phyloP scores from a whole-genome alignment of 1,140 invertebrate species.

The Philotrypesis tridentata region DNA sequence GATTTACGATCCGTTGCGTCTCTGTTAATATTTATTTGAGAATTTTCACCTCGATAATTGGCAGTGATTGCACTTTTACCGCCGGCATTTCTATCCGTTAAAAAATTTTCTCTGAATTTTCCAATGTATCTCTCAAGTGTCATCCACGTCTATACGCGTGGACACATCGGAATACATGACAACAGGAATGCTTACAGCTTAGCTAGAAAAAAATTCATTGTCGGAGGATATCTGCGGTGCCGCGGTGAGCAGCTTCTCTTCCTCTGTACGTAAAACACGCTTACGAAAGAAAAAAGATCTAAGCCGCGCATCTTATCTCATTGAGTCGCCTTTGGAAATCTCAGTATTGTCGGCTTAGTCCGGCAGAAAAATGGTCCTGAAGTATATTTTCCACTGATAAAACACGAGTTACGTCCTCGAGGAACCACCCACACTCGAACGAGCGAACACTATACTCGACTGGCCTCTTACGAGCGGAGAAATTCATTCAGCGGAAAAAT shows the following conservation, averaged over 20 bases:
- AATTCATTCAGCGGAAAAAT: neutral
- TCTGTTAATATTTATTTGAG: neutral
- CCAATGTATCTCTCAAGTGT: too few relatives aligned
- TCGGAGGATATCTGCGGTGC: neutral
- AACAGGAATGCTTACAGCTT: too few relatives aligned
- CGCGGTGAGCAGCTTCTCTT: neutral
- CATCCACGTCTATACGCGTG: too few relatives aligned
- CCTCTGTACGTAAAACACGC: neutral
- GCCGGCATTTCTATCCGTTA: too few relatives aligned
- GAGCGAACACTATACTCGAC: neutral
- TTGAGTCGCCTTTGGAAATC: neutral
- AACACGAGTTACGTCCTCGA: constrained; percentile 8
- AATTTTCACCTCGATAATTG: neutral
- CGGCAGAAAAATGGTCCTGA: neutral
- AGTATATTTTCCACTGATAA: constrained; percentile 10
- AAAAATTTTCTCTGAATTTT: too few relatives aligned
- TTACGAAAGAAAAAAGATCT: neutral
- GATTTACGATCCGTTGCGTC: neutral
- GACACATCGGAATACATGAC: too few relatives aligned
- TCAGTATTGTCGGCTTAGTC: neutral
- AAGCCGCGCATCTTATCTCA: neutral
- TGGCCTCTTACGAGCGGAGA: neutral
- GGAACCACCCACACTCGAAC: neutral
- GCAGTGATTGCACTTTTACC: too few relatives aligned
- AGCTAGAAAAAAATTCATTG: neutral